These are phyloP conservation scores for Pararge aegeria DNA, from an alignment of 1,140 invertebrate species.

Conservation along the genomic window DNA sequence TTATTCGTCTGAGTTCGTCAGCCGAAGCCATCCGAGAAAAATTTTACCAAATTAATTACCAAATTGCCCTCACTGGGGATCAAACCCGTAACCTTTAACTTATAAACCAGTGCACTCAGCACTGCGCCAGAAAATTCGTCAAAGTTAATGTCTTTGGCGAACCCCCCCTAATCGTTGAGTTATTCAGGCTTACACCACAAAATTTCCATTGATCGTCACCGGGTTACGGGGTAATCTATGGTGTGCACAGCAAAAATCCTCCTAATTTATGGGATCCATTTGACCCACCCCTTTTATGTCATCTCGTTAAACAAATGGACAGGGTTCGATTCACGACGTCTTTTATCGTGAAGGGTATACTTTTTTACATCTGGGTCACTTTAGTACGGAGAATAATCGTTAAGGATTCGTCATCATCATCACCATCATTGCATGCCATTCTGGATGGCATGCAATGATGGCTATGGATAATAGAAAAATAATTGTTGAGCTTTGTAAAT, in stretches of 20 bases:
- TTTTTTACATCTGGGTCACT: not conserved
- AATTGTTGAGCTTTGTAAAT: no score
- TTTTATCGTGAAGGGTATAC: not conserved
- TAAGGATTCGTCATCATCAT: not conserved
- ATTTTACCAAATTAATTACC: no score
- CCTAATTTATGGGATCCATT: slow-evolving; percentile 17
- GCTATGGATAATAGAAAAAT: no score
- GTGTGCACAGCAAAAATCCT: slow-evolving; percentile 15
- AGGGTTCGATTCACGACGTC: slow-evolving; percentile 7
- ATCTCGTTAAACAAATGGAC: slow-evolving; percentile 14
- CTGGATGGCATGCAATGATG: not conserved
- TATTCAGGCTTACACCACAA: no score
- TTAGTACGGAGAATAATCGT: not conserved
- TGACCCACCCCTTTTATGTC: slow-evolving; percentile 19
- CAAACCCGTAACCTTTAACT: no score
- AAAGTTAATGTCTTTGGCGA: no score
- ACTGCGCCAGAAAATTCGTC: no score
- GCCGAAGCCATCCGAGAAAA: no score
- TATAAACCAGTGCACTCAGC: no score
- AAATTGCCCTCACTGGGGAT: no score
- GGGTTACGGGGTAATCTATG: slow-evolving; percentile 6
- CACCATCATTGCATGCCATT: not conserved
- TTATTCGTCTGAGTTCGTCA: no score
- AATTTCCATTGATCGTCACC: not conserved
- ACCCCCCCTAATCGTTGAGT: no score